Percentiles rank a stretch among this genome's conserved stretches.
Conservation (phyloP, 2,797 vertebrate species). For the Halcyon chelicuti region DNA sequence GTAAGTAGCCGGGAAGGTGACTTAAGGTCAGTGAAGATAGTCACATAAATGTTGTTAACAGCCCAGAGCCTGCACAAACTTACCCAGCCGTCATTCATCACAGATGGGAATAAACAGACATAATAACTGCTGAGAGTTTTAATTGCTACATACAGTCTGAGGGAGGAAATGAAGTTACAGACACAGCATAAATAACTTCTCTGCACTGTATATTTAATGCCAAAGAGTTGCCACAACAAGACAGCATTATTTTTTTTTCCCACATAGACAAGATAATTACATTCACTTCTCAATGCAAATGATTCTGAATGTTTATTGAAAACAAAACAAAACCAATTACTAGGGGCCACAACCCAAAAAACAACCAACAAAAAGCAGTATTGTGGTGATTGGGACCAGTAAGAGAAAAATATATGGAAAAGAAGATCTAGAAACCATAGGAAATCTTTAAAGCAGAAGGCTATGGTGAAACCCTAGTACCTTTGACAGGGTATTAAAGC, state of each 20-base stretch:
- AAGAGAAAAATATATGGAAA: not conserved
- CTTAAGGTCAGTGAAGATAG: not conserved
- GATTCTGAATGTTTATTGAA: not conserved
- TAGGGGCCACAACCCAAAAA: fast-evolving
- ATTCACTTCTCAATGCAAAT: not conserved
- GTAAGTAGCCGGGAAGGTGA: not conserved
- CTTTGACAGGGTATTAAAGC: not conserved
- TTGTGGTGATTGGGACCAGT: not conserved
- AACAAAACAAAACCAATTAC: not conserved
- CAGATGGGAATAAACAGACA: not conserved
- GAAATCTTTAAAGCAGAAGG: not conserved
- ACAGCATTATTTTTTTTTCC: too few relatives aligned
- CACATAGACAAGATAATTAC: not conserved
- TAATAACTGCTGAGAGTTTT: not conserved
- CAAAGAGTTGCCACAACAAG: not conserved
- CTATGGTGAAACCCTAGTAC: not conserved
- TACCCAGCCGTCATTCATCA: not conserved
- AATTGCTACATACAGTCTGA: not conserved
- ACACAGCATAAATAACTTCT: not conserved
- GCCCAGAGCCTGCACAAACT: not conserved
- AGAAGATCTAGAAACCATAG: not conserved
- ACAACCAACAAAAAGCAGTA: fast-evolving
- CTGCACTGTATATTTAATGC: not conserved
- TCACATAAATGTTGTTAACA: not conserved
- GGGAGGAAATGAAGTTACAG: not conserved